phyloP scores from a whole-genome alignment of 37 sponge, comb jelly and placozoan species.

The Haliclona indistincta region DNA sequence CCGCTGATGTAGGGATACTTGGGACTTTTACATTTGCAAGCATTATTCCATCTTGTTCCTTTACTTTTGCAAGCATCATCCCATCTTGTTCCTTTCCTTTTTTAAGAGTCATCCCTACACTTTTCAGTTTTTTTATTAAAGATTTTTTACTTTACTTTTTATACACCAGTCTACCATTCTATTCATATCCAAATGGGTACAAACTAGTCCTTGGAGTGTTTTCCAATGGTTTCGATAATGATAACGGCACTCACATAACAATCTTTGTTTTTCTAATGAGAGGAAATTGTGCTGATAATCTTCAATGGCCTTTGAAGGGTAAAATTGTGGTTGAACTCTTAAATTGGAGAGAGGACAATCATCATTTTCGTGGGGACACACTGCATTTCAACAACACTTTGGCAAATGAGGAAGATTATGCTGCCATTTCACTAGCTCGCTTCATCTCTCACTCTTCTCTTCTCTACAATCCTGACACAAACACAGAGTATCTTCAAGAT shows the following conservation, averaged over 20 bases:
- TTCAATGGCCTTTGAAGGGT: constrained; percentile 12
- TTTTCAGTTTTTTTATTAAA: too few species aligned
- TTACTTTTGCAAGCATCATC: too few species aligned
- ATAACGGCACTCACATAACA: neutral
- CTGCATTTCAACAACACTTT: neutral
- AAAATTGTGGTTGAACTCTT: neutral
- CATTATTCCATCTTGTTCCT: too few species aligned
- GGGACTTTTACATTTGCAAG: too few species aligned
- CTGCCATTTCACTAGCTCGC: neutral
- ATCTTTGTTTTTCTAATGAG: neutral
- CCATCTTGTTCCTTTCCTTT: too few species aligned
- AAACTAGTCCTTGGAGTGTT: too few species aligned
- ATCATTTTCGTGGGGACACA: constrained; percentile 4
- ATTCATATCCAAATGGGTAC: too few species aligned
- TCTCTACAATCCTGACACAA: neutral
- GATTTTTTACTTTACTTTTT: too few species aligned
- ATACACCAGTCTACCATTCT: too few species aligned
- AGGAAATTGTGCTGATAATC: constrained; percentile 31
- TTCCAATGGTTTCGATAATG: too few species aligned
- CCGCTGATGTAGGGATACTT: too few species aligned
- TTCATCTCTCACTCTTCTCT: constrained; percentile 7
- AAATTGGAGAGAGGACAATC: neutral
- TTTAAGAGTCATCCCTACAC: too few species aligned
- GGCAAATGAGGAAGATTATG: neutral
- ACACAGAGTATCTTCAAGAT: constrained; percentile 3